Conservation (phyloP, 2,888 invertebrate genomes). For the Yponomeuta sedellus region DNA sequence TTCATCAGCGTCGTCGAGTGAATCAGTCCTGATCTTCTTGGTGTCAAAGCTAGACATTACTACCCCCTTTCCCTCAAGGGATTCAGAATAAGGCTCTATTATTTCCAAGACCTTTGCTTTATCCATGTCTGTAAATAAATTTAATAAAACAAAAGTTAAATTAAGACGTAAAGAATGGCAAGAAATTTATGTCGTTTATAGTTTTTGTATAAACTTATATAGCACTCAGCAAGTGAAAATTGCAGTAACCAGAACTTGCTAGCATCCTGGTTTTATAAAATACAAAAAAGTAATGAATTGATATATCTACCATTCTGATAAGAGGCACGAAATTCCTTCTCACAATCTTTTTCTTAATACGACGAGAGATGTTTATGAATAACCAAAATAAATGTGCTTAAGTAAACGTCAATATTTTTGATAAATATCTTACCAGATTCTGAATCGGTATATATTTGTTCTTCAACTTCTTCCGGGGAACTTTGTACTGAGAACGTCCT, state of each 20-base stretch:
- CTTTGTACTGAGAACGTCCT: constrained; percentile 72
- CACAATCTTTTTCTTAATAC: no score
- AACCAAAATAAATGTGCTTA: no score
- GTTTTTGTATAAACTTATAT: no score
- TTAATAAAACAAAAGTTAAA: background rate
- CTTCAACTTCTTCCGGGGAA: constrained; percentile 72
- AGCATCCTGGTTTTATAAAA: no score
- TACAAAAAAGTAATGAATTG: no score
- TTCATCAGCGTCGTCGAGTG: constrained; percentile 71
- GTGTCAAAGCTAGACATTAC: constrained; percentile 62
- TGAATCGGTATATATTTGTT: constrained; percentile 72
- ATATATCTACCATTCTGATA: no score
- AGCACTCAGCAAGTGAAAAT: no score
- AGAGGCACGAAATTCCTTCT: no score
- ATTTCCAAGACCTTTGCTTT: constrained; percentile 73
- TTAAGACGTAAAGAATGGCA: background rate
- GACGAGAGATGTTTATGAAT: no score
- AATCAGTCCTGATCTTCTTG: constrained; percentile 66
- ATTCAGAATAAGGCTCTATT: constrained; percentile 66
- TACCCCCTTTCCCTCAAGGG: constrained; percentile 42
- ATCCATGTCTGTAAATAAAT: constrained; percentile 59
- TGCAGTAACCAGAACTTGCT: no score
- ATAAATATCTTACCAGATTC: constrained; percentile 55
- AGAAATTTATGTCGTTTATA: no score
- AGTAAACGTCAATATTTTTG: no score